Base-by-base conservation (phyloP, 2,888 invertebrate species). In the Drosophila birchii region DNA sequence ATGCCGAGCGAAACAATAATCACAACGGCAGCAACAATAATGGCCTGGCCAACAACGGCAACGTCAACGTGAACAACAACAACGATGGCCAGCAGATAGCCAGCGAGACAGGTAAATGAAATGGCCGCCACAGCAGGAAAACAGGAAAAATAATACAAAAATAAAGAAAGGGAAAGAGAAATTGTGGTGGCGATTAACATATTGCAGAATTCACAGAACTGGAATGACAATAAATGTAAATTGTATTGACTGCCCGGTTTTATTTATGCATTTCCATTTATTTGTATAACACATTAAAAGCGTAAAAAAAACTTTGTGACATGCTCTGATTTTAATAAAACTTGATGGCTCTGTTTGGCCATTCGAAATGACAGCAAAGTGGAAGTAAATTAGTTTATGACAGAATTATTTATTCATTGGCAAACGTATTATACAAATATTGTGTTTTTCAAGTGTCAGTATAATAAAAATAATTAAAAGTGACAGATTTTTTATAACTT, bases 1-100 rank as follows among this genome's bases (percentile, higher is more conserved):
- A 59, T 66, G 62, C 75, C 51, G 89, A 90, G 49, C 79, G 83
- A 69, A 90, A 88, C 75, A 90, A 90, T 79, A 90, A 84, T 84
- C 85, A 81, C 78, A 86, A 81, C 67, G 83, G 76, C 76, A 84
- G 78, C 73, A 88, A 81, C 79, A 88, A 78, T 68, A 88, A 82
- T 56, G 81, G 68, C 76, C 82, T 81, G 69, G 76, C 83, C 59
- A 85, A 43, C 68, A 79, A 61, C 69, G 80, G 76, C 69, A 82
- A 75, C 58, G 76, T 54, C 58, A 82, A 79, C 68, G 88, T 83
- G 74, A 90, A 89, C 70, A 84, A 89, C 74, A 87, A 89, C 89
- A 87, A 89, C 80, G 88, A 87, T 71, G 88, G 87, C 61, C 88
- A 81, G 72, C 79, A 81, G 78, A 78, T 72, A 60, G 76, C 58